These are phyloP conservation scores for Dione vanillae DNA, from an alignment of 2,888 invertebrate genomes.

Conservation along the genomic window DNA sequence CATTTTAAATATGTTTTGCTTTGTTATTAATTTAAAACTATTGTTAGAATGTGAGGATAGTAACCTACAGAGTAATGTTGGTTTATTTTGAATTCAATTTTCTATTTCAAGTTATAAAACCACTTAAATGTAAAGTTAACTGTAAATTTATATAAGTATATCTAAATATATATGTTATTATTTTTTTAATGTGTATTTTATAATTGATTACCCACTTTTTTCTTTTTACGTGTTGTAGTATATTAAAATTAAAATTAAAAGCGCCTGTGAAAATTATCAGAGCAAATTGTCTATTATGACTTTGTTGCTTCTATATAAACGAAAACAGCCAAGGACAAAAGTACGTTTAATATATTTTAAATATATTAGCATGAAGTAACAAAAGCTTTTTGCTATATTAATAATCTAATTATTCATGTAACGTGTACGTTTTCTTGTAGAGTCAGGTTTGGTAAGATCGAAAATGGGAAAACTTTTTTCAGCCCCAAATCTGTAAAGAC, in stretches of 20 bases:
- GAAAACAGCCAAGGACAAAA: background rate
- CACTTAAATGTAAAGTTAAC: no score
- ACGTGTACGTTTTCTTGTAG: conserved; percentile 25
- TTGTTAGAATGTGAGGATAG: no score
- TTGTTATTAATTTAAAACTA: no score
- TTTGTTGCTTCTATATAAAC: conserved; percentile 1
- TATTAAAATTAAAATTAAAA: background rate
- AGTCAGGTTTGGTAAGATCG: conserved; percentile 54
- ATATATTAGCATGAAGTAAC: background rate
- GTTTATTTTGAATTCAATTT: no score
- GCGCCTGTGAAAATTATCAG: conserved; percentile 3
- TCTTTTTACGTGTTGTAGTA: no score
- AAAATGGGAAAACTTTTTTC: conserved; percentile 82
- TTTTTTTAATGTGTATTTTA: no score
- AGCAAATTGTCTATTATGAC: background rate
- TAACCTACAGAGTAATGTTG: no score
- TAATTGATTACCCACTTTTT: no score
- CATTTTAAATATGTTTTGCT: background rate
- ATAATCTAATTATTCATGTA: conserved; percentile 46
- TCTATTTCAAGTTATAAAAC: no score
- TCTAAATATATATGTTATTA: no score
- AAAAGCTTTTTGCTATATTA: background rate
- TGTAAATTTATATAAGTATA: no score
- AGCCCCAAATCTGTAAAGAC: conserved; percentile 69
- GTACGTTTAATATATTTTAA: background rate